Evolutionary conservation across 37 sponge, comb jelly and placozoan genomes (phyloP), one percentile per base, ranked within the genome.

Genomic region (Haliclona indistincta): DNA sequence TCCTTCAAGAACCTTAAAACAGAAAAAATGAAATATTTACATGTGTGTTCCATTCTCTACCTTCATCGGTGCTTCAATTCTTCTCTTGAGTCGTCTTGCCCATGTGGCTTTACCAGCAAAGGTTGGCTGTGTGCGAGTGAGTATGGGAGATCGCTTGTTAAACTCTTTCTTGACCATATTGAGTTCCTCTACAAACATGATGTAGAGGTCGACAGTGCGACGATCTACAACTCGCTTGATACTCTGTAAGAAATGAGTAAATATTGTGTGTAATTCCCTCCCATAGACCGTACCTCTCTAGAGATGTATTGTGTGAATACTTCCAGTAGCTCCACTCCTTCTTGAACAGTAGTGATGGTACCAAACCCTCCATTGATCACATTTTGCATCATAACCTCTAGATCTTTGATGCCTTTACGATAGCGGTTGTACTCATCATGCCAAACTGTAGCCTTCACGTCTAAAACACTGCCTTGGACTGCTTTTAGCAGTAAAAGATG

Each of bases 311-410:
- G 95, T 36, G 70, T 56, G 54, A 97, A 97, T 28, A 86, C 79
- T 32, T 97, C 98, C 79, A 97, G 83, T 37, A 97, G 45, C 68
- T 95, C 88, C 29, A 97, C 91, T 11, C 98, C 98, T 42, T 86
- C 90, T 63, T 95, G 93, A 22, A 97, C 91, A 25, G 90, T 91
- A 22, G 86, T 84, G 49, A 86, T 82, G 0, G 90, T 82, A 56
- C 72, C 81, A 56, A 97, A 97, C 5, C 87, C 92, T 8, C 87
- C 64, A 29, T 82, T 89, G 47, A 97, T 95, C 26, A 89, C 82
- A 73, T 97, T 97, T 74, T 97, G 98, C 68, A 97, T 80, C 98
- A 97, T 97, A 36, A 97, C 95, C 66, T 97, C 98, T 64, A 97
- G 80, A 35, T 97, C 98, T 68, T 97, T 97, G 37, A 94, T 71